Percentiles rank a stretch among this genome's conserved stretches.
Conservation (phyloP, 2,797 vertebrate species). For the Coluber constrictor region DNA sequence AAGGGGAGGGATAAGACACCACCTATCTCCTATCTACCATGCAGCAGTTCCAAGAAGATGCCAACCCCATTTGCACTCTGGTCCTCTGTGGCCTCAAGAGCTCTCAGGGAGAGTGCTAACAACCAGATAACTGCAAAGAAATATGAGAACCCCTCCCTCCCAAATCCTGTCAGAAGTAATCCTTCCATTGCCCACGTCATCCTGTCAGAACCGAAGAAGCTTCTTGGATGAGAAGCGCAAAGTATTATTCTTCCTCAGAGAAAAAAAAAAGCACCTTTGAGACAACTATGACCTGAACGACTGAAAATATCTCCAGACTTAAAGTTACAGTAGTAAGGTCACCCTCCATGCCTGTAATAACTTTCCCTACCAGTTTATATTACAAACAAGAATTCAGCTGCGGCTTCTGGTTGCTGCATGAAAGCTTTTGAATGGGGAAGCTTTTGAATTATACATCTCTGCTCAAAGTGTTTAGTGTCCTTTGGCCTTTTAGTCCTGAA, state of each 20-base stretch:
- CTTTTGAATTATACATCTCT: not conserved
- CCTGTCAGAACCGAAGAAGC: not conserved
- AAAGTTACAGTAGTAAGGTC: not conserved
- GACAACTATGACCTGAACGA: not conserved
- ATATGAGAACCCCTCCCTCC: not conserved
- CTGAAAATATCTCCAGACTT: not conserved
- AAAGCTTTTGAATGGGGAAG: not conserved
- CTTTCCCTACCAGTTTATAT: not conserved
- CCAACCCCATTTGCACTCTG: not conserved
- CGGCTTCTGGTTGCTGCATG: not conserved
- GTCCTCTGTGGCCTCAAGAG: not conserved
- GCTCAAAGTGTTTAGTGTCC: not conserved
- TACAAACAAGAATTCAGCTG: not conserved
- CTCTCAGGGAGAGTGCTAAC: not conserved
- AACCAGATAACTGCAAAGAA: not conserved
- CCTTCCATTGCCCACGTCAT: not conserved
- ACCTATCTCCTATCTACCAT: not conserved
- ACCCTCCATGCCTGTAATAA: not conserved
- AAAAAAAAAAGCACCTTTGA: not conserved
- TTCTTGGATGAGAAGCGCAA: not conserved
- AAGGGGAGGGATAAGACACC: not conserved
- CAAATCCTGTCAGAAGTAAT: not conserved
- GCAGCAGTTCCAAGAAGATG: not conserved
- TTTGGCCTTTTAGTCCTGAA: not conserved
- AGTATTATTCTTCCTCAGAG: not conserved